Conservation (phyloP, 2,797 vertebrate genomes). For the Lemur catta region DNA sequence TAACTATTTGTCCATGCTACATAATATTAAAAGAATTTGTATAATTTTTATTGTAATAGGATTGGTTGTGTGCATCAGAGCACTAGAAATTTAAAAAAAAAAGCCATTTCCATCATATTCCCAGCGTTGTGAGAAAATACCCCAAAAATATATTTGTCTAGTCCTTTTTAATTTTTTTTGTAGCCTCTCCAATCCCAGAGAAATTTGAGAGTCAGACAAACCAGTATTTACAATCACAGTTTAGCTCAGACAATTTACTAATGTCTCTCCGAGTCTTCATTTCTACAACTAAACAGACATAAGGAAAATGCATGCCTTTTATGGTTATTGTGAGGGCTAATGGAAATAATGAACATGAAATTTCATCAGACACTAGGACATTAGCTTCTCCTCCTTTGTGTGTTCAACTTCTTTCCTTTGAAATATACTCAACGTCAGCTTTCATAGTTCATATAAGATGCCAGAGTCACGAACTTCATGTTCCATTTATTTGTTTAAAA, state of each 20-base stretch:
- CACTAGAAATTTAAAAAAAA: constrained; percentile 33
- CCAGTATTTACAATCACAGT: not conserved
- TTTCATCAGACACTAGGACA: not conserved
- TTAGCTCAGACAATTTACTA: not conserved
- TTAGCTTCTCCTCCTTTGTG: not conserved
- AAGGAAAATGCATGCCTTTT: not conserved
- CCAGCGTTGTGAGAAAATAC: not conserved
- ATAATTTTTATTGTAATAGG: constrained; percentile 31
- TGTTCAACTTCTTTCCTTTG: not conserved
- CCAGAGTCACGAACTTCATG: not conserved
- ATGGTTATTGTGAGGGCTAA: not conserved
- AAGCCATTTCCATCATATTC: not conserved
- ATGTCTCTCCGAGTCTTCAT: not conserved
- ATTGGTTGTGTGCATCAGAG: not conserved
- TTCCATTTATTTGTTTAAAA: constrained; percentile 28
- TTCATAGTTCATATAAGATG: not conserved
- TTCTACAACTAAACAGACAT: constrained; percentile 22
- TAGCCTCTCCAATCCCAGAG: not conserved
- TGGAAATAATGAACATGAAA: constrained; percentile 25
- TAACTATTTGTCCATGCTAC: constrained; percentile 4
- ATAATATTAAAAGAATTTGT: not conserved
- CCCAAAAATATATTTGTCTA: not conserved
- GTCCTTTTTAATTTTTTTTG: not conserved
- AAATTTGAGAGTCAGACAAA: not conserved
- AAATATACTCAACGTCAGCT: not conserved